Conservation (phyloP, 2,888 invertebrate species). For the Ichneumoninae sp. region DNA sequence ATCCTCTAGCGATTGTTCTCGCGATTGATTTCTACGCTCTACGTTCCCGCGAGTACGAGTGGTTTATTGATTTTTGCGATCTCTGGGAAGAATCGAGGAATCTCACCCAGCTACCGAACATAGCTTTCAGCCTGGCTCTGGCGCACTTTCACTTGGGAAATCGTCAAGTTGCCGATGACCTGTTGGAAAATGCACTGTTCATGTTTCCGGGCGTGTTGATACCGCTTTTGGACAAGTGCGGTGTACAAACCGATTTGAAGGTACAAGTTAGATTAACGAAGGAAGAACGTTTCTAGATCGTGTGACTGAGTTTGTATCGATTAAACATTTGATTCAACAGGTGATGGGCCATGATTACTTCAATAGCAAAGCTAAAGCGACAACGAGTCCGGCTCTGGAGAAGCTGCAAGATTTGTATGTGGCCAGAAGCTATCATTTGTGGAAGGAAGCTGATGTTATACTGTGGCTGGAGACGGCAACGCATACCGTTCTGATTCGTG, state of each 20-base stretch:
- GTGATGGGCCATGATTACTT: constrained; percentile 80
- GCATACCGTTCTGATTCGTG: constrained; percentile 87
- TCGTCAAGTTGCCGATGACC: constrained; percentile 85
- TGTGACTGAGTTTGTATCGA: neutral
- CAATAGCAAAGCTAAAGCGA: constrained; percentile 84
- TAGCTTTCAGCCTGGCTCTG: constrained; percentile 92
- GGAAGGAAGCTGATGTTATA: constrained; percentile 91
- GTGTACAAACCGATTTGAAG: constrained; percentile 89
- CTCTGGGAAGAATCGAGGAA: constrained; percentile 88
- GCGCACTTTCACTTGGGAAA: constrained; percentile 88
- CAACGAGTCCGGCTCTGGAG: constrained; percentile 86
- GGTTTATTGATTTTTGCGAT: constrained; percentile 87
- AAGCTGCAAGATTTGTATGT: constrained; percentile 91
- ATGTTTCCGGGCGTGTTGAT: constrained; percentile 93
- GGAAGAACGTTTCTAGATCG: neutral
- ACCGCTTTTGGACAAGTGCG: constrained; percentile 91
- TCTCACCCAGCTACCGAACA: constrained; percentile 93
- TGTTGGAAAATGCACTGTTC: constrained; percentile 91
- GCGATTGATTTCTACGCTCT: constrained; percentile 94
- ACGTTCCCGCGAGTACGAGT: constrained; percentile 90
- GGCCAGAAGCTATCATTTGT: constrained; percentile 90
- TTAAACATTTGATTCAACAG: constrained; percentile 64
- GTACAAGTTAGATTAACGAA: constrained; percentile 75
- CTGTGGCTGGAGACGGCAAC: constrained; percentile 92
- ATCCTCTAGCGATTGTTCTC: constrained; percentile 91